Conservation (phyloP, 2,113 vertebrate species). For the Upupa epops region DNA sequence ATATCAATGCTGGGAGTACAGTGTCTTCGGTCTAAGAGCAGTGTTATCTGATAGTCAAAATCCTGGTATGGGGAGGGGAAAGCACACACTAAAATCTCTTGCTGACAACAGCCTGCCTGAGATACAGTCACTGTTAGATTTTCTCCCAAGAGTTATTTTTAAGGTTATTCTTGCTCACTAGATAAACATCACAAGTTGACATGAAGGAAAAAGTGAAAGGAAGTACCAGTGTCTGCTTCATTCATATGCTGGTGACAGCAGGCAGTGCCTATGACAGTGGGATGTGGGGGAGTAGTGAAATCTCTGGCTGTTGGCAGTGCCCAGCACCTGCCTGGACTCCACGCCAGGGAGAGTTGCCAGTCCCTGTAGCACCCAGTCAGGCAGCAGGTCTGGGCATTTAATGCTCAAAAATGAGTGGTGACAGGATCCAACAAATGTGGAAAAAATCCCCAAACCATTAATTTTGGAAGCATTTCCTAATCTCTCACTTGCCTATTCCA, state of each 20-base stretch:
- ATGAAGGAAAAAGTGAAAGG: accelerated
- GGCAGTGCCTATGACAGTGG: accelerated
- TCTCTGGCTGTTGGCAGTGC: accelerated
- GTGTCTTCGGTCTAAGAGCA: background rate
- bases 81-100: background rate
- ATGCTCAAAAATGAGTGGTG: accelerated
- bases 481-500: background rate
- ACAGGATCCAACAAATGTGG: background rate
- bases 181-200: background rate
- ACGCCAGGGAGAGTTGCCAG: accelerated
- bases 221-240: accelerated
- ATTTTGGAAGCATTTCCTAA: too few species aligned
- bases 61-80: background rate
- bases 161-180: background rate
- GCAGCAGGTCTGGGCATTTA: background rate
- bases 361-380: accelerated
- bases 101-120: constrained; percentile 9
- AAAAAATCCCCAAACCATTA: accelerated
- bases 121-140: background rate
- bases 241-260: accelerated
- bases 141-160: background rate
- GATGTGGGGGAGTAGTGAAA: background rate
- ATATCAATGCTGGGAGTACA: background rate
- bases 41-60: background rate
- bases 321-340: background rate